Percentiles rank a stretch among this genome's conserved stretches.
phyloP scores from a whole-genome alignment of 1,140 invertebrate genomes.

The Drosophila tsacasi region DNA sequence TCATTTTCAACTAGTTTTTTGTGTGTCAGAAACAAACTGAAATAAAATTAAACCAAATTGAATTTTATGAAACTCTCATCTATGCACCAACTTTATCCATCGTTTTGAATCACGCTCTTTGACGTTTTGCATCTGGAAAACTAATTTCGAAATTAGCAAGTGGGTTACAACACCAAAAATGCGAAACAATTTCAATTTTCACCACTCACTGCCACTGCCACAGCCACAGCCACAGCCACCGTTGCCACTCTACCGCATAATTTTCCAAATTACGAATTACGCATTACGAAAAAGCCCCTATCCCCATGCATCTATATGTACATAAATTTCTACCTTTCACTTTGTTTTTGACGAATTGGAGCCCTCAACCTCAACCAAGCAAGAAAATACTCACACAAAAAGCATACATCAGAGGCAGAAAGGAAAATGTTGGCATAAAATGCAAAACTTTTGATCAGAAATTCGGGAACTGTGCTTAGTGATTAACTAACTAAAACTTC shows the following conservation, averaged over 20 bases:
- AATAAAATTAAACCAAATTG: slow-evolving; percentile 34
- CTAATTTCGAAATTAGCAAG: slow-evolving; percentile 46
- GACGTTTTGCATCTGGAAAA: slow-evolving; percentile 55
- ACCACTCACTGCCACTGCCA: slow-evolving; percentile 4
- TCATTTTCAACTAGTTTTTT: slow-evolving; percentile 66
- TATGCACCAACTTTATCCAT: slow-evolving; percentile 58
- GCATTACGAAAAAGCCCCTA: slow-evolving; percentile 2
- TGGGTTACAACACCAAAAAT: slow-evolving; percentile 36
- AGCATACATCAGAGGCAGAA: slow-evolving; percentile 40
- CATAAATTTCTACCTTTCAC: slow-evolving; percentile 26
- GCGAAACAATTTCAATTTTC: slow-evolving; percentile 44
- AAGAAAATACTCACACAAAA: slow-evolving; percentile 18
- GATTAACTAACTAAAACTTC: slow-evolving; percentile 13
- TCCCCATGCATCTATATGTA: slow-evolving; percentile 21
- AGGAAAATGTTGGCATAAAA: slow-evolving; percentile 84
- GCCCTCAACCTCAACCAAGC: slow-evolving; percentile 1
- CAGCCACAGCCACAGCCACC: neutral
- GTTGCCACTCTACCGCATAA: slow-evolving; percentile 16
- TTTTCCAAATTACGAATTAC: slow-evolving; percentile 38
- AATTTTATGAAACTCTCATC: slow-evolving; percentile 50
- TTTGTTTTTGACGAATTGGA: slow-evolving; percentile 38
- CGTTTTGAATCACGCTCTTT: slow-evolving; percentile 64
- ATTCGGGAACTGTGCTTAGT: slow-evolving; percentile 46
- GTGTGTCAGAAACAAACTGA: slow-evolving; percentile 17
- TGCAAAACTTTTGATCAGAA: slow-evolving; percentile 68